Evolutionary conservation across 2,113 vertebrate genomes (phyloP), one percentile per base, ranked within the genome.

Genomic region (Dicentrarchus labrax): DNA sequence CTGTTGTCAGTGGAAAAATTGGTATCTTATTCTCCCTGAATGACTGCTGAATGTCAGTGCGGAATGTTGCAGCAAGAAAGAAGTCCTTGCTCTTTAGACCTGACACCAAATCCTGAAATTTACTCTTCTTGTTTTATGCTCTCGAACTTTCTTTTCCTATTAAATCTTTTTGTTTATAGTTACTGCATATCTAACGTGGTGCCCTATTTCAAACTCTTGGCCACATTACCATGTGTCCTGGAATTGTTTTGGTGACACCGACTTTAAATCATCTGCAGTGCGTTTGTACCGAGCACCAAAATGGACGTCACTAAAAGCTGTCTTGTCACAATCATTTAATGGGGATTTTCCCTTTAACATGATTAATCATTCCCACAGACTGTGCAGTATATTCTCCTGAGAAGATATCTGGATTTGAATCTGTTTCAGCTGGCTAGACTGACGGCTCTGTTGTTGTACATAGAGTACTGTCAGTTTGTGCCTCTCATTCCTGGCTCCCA

Each of bases 391-490:
- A 59, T 43, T 80, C 60, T 72, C 70, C 36, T 30, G 64, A 72
- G 66, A 57, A 4, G 41, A 70, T 78, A 5, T 75, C 57, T 73
- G 41, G 45, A 68, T 53, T 66, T 24, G 53, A 66, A 62, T 80
- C 64, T 4, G 54, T 79, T 76, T 75, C 45, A 67, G 75, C 70
- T 84, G 65, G 78, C 78, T 57, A 47, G 75, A 50, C 61, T 60
- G 51, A 87, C 38, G 48, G 72, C 80, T 88, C 21, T 79, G 81
- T 75, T 76, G 80, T 73, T 12, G 85, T 70, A 87, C 87, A 85
- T 78, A 66, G 78, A 79, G 87, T 82, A 21, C 88, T 70, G 67
- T 90, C 67, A 67, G 76, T 69, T 70, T 75, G 80, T 57, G 75
- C 78, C 56, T 76, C 64, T 84, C 82, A 47, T 83, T 73, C 56